Evolutionary conservation across 2,888 invertebrate species (phyloP).

Genomic region (Thera britannica): DNA sequence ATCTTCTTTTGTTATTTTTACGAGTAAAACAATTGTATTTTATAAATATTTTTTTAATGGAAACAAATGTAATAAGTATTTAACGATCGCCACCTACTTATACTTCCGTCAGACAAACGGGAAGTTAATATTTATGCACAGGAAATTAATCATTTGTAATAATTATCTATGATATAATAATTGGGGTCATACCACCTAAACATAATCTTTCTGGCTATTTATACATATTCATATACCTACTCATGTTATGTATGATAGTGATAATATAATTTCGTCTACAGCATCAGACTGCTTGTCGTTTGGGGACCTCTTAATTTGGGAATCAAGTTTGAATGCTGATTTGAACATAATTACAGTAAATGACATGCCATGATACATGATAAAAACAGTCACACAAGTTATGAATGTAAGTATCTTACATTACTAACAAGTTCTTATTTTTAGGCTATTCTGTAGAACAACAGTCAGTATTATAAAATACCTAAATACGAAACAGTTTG

Average conservation of each 20-base stretch:
- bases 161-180: constrained; percentile 33
- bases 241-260: constrained; percentile 5
- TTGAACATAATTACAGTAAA: constrained; percentile 17
- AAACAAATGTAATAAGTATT: not conserved
- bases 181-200: constrained; percentile 18
- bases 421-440: too few relatives aligned
- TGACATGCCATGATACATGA: too few relatives aligned
- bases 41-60: not conserved
- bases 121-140: constrained; percentile 29
- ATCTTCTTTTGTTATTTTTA: constrained; percentile 3
- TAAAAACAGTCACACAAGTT: too few relatives aligned
- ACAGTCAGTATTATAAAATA: too few relatives aligned
- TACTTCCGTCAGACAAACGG: constrained; percentile 17
- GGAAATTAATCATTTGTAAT: constrained; percentile 38
- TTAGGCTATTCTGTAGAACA: too few relatives aligned
- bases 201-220: not conserved
- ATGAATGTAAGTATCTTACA: too few relatives aligned
- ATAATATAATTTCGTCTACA: constrained; percentile 55
- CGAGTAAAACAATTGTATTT: not conserved
- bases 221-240: constrained; percentile 6
- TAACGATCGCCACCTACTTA: constrained; percentile 4
- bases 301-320: constrained; percentile 26
- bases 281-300: constrained; percentile 61
- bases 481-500: too few relatives aligned
- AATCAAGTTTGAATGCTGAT: constrained; percentile 37